A percentile compares a stretch with the other conserved stretches of the same genome.
Evolutionary conservation across 2,888 invertebrate species (phyloP).

Genomic region (Drosophila formosana): DNA sequence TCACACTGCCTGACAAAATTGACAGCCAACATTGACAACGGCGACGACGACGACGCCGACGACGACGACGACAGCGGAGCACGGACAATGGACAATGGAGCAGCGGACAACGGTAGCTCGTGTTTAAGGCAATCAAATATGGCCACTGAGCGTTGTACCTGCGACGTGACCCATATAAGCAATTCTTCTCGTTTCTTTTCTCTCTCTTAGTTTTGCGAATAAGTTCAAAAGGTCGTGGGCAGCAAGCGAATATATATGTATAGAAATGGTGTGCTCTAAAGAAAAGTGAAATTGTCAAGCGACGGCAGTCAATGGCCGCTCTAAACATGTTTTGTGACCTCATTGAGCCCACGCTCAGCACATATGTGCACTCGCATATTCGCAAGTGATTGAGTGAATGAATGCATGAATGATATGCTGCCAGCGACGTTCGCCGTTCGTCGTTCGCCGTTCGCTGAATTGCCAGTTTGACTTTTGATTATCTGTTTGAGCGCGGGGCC

Average conservation of each 20-base stretch:
- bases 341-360: conserved; percentile 64
- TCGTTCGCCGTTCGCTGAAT: conserved; percentile 39
- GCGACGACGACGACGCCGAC: not conserved
- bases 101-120: conserved; percentile 70
- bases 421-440: conserved; percentile 45
- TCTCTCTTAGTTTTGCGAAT: conserved; percentile 28
- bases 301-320: conserved; percentile 37
- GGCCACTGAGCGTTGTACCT: conserved; percentile 63
- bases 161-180: conserved; percentile 66
- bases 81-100: conserved; percentile 39
- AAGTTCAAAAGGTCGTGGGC: conserved; percentile 68
- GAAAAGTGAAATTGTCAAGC: not conserved
- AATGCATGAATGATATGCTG: conserved; percentile 63
- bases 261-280: not conserved
- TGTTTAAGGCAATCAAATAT: conserved; percentile 77
- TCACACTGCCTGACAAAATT: conserved; percentile 75
- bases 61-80: conserved; percentile 32
- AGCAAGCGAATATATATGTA: conserved; percentile 3
- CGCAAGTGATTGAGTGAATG: conserved; percentile 42
- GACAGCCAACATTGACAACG: conserved; percentile 79
- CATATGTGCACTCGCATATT: conserved; percentile 8
- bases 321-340: conserved; percentile 53
- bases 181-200: conserved; percentile 17
- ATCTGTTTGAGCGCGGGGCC: conserved; percentile 37
- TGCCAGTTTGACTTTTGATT: conserved; percentile 56